phyloP scores from a whole-genome alignment of 1,140 invertebrate genomes.

The Sycophaga agraensis region DNA sequence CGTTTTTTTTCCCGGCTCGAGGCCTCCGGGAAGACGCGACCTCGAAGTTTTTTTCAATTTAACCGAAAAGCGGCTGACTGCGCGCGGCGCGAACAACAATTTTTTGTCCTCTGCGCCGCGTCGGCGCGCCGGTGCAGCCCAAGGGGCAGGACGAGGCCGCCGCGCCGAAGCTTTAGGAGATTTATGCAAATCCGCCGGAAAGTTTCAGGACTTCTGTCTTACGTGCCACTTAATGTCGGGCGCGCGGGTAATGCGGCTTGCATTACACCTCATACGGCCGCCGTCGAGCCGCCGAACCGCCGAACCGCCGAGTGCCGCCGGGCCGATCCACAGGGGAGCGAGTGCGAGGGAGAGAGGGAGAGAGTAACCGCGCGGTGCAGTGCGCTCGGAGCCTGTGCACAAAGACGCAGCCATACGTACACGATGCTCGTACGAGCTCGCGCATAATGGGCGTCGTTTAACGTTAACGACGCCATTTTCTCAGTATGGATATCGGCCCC shows the following conservation, averaged over 20 bases:
- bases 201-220: slow-evolving; percentile 24
- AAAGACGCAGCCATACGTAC: neutral
- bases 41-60: slow-evolving; percentile 11
- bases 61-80: neutral
- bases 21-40: neutral
- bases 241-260: slow-evolving; percentile 19
- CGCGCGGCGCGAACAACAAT: neutral
- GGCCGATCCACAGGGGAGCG: neutral
- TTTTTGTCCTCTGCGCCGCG: neutral
- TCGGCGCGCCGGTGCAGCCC: no score
- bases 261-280: slow-evolving; percentile 2
- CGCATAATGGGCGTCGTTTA: slow-evolving; percentile 55
- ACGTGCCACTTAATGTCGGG: slow-evolving; percentile 25
- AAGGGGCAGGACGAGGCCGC: no score
- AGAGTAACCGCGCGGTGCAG: neutral
- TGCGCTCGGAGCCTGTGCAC: slow-evolving; percentile 1
- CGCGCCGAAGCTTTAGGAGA: no score
- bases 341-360: neutral
- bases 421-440: slow-evolving; percentile 30
- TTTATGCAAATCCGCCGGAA: slow-evolving; percentile 20
- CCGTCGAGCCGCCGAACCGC: slow-evolving; percentile 5
- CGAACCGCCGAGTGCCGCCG: no score
- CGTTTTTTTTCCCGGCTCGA: neutral
- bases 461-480: slow-evolving; percentile 59
- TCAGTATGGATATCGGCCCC: slow-evolving; percentile 52